Base-by-base conservation (phyloP, 1,140 invertebrate species). In the Tenebrio molitor region DNA sequence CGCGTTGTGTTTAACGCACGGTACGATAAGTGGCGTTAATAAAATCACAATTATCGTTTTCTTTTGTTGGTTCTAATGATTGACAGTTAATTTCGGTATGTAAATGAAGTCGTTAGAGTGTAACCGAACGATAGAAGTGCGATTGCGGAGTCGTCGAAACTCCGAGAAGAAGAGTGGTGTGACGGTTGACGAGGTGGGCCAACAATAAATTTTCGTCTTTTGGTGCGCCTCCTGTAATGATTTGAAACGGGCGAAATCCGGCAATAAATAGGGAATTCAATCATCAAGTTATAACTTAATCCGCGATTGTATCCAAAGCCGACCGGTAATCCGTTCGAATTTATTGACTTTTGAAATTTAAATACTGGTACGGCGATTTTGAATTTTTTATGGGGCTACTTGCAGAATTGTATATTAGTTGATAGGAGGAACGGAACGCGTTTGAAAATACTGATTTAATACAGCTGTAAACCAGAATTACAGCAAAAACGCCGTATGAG, bases 221-320 rank as follows among this genome's bases (percentile, higher is more conserved):
- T 46, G n/a, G n/a, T 46, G 10, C 25, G 10, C 19, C 50, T 29
- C 29, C 23, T 21, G 21, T 58, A 58, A 58, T 58, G 50, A 58
- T 58, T 58, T 29, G 50, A 58, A 58, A 58, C 50, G 21, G 23
- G n/a, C n/a, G n/a, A 58, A 58, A 58, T 58, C 50, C 50, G 50
- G 41, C 62, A 34, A 71, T 71, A 71, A 71, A 71, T 66, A 71
- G 33, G 44, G 33, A 71, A 71, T 71, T 71, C 62, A 71, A 71
- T 71, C 69, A 71, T 29, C 69, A 71, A 44, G 53, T 71, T 64
- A 65, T 71, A 71, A 62, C 62, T 71, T 71, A 71, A 71, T 71
- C 69, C 69, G 19, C 36, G 16, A 16, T 44, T 65, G 50, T 50
- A 39, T 39, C 12, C 12, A 39, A 39, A 39, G 36, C n/a, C 36